Conservation (phyloP, 2,797 vertebrate genomes). For the Ctenopoma kingsleyae region DNA sequence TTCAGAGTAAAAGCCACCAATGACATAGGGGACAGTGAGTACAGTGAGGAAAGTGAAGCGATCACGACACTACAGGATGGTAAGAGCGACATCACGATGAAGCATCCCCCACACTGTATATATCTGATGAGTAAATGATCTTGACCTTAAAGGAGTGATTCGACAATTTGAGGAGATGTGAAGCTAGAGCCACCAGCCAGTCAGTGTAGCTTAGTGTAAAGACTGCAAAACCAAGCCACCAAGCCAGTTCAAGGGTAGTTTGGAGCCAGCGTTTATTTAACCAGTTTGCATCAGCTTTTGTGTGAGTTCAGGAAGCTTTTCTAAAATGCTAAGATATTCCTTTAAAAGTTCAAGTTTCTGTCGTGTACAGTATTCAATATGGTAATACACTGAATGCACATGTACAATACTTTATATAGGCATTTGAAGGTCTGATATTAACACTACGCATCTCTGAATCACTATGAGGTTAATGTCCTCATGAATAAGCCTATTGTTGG, state of each 20-base stretch:
- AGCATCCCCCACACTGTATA: not conserved
- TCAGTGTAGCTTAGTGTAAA: no score
- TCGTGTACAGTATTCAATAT: no score
- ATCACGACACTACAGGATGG: conserved; percentile 97
- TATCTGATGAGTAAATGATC: not conserved
- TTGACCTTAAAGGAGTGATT: not conserved
- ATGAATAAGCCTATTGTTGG: conserved; percentile 39
- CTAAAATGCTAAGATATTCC: not conserved
- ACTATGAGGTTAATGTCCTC: conserved; percentile 14
- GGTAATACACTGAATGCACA: not conserved
- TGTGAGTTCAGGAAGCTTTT: no score
- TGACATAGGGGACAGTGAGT: conserved; percentile 97
- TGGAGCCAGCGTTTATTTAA: no score
- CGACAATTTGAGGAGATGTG: no score
- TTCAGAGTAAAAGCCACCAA: conserved; percentile 97
- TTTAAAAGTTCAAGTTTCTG: conserved; percentile 8
- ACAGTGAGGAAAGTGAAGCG: conserved; percentile 94
- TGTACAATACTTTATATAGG: not conserved
- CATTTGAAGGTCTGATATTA: not conserved
- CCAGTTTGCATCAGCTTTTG: no score
- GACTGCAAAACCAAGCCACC: no score
- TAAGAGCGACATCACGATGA: conserved; percentile 68
- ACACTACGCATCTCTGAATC: not conserved
- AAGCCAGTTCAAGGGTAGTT: no score
- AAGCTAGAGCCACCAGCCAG: no score